Conservation (phyloP, 2,113 vertebrate genomes). For the Chaenocephalus aceratus region DNA sequence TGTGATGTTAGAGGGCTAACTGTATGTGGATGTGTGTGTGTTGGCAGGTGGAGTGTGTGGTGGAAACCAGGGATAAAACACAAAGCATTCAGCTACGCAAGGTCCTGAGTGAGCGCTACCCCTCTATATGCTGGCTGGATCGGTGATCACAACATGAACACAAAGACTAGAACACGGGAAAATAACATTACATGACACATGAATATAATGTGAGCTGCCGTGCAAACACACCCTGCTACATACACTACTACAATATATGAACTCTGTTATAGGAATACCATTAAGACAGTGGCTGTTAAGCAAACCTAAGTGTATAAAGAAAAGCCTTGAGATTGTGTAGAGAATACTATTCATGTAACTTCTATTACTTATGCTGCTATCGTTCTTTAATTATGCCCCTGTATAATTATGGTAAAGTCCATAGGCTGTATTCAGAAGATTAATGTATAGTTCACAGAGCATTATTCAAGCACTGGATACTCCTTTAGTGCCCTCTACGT, state of each 20-base stretch:
- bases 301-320: constrained; percentile 33
- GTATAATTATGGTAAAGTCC: constrained; percentile 19
- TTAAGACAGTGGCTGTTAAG: constrained; percentile 33
- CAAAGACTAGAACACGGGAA: not conserved
- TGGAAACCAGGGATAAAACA: constrained; percentile 89
- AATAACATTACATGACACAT: not conserved
- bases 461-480: constrained; percentile 16
- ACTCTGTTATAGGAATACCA: constrained; percentile 32
- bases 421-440: constrained; percentile 27
- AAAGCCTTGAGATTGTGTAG: constrained; percentile 57
- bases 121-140: constrained; percentile 86
- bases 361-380: constrained; percentile 39
- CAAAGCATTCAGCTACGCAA: constrained; percentile 87
- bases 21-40: constrained; percentile 65
- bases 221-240: constrained; percentile 15
- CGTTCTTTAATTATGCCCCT: constrained; percentile 29
- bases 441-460: constrained; percentile 11
- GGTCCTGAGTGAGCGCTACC: constrained; percentile 86
- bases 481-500: not conserved
- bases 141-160: constrained; percentile 76
- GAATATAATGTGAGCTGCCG: not conserved
- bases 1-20: constrained; percentile 30
- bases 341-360: constrained; percentile 18
- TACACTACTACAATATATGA: constrained; percentile 25
- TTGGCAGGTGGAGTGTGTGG: constrained; percentile 89